Evolutionary conservation across 2,888 invertebrate genomes (phyloP).

Genomic region (Caenorhabditis virilis): DNA sequence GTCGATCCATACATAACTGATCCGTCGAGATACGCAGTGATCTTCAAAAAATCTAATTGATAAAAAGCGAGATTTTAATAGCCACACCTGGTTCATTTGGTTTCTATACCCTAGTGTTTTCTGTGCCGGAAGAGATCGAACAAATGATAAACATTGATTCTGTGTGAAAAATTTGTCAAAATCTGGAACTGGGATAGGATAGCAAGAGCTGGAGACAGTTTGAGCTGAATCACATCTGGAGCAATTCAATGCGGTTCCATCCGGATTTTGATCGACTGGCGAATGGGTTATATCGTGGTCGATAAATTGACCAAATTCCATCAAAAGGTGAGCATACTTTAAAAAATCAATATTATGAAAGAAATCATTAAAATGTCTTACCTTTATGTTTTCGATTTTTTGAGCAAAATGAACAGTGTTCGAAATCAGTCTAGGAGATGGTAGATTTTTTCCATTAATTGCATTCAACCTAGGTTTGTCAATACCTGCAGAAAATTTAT

Average conservation of each 20-base stretch:
- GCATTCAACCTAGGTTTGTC: conserved; percentile 53
- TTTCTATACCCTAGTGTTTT: conserved; percentile 73
- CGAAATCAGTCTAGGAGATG: conserved; percentile 85
- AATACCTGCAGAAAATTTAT: conserved; percentile 36
- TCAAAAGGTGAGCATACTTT: conserved; percentile 61
- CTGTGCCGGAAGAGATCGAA: conserved; percentile 87
- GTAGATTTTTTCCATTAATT: conserved; percentile 74
- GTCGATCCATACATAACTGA: conserved; percentile 67
- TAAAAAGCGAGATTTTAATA: too few relatives aligned
- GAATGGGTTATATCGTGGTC: conserved; percentile 68
- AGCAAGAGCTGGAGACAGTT: conserved; percentile 89
- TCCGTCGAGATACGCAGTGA: conserved; percentile 74
- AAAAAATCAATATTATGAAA: too few relatives aligned
- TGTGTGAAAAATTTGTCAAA: conserved; percentile 87
- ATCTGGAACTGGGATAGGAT: conserved; percentile 86
- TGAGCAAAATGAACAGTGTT: conserved; percentile 78
- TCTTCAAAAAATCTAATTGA: conserved; percentile 66
- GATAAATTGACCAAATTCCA: conserved; percentile 67
- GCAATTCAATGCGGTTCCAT: conserved; percentile 64
- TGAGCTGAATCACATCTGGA: conserved; percentile 80
- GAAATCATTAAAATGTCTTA: too few relatives aligned
- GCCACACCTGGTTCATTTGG: conserved; percentile 73
- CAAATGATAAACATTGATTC: conserved; percentile 72
- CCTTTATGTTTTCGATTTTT: too few relatives aligned
- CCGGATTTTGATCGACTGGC: conserved; percentile 55